These are phyloP conservation scores for Hippolais icterina DNA, from an alignment of 2,113 vertebrate genomes.

Conservation along the genomic window DNA sequence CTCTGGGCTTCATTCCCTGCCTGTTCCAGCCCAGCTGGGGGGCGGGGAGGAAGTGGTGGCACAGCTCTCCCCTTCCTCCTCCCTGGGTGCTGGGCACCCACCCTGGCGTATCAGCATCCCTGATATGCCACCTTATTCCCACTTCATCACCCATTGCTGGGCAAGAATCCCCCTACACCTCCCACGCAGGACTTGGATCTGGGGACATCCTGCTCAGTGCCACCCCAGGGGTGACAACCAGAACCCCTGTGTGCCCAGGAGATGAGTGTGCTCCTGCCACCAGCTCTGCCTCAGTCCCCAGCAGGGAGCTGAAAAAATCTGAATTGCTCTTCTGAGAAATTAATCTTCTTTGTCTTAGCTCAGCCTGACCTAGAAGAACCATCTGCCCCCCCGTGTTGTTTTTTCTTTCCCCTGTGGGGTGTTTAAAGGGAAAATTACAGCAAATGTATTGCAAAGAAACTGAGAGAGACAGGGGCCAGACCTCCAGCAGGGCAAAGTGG, in stretches of 20 bases:
- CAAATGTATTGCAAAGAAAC: neutral
- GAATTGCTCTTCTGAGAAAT: slow-evolving; percentile 20
- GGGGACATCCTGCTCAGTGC: fast-evolving
- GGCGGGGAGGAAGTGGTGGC: neutral
- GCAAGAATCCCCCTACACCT: neutral
- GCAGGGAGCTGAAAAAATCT: neutral
- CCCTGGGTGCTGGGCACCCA: neutral
- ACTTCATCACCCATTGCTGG: neutral
- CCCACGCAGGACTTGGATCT: fast-evolving
- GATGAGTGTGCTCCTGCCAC: neutral
- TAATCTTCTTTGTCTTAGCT: slow-evolving; percentile 15
- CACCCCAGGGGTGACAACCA: neutral
- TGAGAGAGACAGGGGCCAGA: neutral
- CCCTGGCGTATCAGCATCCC: neutral
- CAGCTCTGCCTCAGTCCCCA: neutral
- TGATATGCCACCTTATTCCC: neutral
- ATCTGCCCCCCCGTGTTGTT: fast-evolving
- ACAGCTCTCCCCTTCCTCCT: neutral
- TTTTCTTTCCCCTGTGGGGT: neutral
- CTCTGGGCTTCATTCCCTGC: neutral
- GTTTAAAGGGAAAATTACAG: neutral
- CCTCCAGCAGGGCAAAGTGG: neutral
- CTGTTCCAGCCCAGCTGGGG: neutral
- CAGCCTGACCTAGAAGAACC: slow-evolving; percentile 15
- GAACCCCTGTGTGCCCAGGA: neutral